Conservation (phyloP, 1,140 invertebrate species). For the Drosophila persimilis region DNA sequence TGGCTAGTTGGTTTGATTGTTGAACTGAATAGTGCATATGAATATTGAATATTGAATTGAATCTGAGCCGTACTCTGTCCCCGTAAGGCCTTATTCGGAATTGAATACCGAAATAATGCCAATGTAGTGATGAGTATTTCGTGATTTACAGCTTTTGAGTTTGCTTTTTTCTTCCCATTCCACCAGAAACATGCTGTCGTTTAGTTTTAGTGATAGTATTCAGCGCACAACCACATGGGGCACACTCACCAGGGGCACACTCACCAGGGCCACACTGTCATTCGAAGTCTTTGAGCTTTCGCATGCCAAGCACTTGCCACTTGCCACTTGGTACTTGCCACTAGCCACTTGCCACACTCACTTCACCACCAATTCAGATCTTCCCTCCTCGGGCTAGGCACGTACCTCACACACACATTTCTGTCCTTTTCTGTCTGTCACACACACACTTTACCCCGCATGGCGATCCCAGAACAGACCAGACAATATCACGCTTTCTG, state of each 20-base stretch:
- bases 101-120: conserved; percentile 23
- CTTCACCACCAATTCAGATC: not conserved
- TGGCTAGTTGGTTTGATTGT: conserved; percentile 47
- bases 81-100: conserved; percentile 35
- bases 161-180: conserved; percentile 22
- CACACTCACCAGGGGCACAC: conserved; percentile 8
- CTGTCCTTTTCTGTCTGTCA: not conserved
- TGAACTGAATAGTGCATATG: conserved; percentile 21
- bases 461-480: not conserved
- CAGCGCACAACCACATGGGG: conserved; percentile 8
- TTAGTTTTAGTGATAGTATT: conserved; percentile 11
- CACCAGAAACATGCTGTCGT: not conserved
- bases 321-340: not conserved
- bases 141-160: too few relatives aligned
- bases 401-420: conserved; percentile 16
- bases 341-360: not conserved
- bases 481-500: not conserved
- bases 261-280: conserved; percentile 9
- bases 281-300: conserved; percentile 1
- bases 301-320: conserved; percentile 28
- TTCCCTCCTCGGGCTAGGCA: conserved; percentile 10
- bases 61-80: conserved; percentile 32
- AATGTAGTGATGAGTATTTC: too few relatives aligned
- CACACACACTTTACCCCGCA: conserved; percentile 7
- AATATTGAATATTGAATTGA: conserved; percentile 21